phyloP scores from a whole-genome alignment of 2,888 invertebrate species.

The Clusia tigrina region DNA sequence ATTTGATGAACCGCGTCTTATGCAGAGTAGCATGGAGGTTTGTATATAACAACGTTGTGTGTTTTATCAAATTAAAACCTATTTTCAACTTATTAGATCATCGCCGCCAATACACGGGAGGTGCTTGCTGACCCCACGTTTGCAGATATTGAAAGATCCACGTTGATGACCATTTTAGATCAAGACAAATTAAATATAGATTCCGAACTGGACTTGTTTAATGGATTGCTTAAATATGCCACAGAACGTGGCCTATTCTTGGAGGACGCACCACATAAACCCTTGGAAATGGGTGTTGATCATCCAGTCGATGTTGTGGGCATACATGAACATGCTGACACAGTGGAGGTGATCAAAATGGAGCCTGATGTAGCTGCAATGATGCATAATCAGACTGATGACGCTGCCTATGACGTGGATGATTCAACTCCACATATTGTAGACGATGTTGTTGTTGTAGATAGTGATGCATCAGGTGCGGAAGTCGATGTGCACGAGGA shows the following conservation, averaged over 20 bases:
- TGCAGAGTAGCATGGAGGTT: constrained; percentile 83
- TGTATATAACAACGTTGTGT: constrained; percentile 11
- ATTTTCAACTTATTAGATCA: constrained; percentile 68
- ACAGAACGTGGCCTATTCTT: constrained; percentile 66
- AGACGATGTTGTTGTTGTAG: constrained; percentile 56
- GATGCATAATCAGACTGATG: constrained; percentile 51
- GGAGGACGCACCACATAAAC: constrained; percentile 29
- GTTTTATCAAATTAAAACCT: neutral
- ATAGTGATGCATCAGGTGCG: constrained; percentile 50
- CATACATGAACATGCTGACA: constrained; percentile 36
- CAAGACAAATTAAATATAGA: constrained; percentile 76
- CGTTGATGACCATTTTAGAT: constrained; percentile 78
- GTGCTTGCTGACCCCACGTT: constrained; percentile 79
- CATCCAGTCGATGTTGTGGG: constrained; percentile 40
- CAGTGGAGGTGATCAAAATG: constrained; percentile 58
- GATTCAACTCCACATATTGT: constrained; percentile 24
- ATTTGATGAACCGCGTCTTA: constrained; percentile 82
- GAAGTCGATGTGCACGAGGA: constrained; percentile 13
- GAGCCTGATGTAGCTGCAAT: constrained; percentile 58
- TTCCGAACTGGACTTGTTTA: constrained; percentile 80
- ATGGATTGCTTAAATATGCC: constrained; percentile 75
- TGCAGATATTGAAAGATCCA: constrained; percentile 78
- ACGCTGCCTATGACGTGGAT: constrained; percentile 39
- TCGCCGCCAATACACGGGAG: constrained; percentile 78
- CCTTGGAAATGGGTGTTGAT: constrained; percentile 14